phyloP scores from a whole-genome alignment of 1,140 invertebrate genomes.

The Forficula auricularia region DNA sequence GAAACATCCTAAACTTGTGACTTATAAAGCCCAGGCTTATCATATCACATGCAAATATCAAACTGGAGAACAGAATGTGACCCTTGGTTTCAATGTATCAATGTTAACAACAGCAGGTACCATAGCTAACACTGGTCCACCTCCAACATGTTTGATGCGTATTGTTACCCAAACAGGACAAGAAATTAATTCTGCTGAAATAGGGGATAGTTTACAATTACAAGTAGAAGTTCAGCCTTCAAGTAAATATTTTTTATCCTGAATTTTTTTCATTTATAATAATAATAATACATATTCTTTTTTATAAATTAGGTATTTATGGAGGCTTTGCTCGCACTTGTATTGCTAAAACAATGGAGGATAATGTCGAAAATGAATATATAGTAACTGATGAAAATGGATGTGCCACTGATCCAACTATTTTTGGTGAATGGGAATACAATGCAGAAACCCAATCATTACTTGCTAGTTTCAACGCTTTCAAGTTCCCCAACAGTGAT shows the following conservation, averaged over 20 bases:
- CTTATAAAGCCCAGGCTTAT: conserved; percentile 84
- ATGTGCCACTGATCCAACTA: conserved; percentile 77
- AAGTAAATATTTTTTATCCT: conserved; percentile 36
- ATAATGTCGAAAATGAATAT: conserved; percentile 76
- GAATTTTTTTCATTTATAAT: background rate
- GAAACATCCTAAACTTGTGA: conserved; percentile 88
- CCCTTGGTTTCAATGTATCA: conserved; percentile 81
- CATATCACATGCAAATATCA: conserved; percentile 89
- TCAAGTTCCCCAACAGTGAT: conserved; percentile 88
- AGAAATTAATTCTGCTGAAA: conserved; percentile 78
- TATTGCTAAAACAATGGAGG: conserved; percentile 80
- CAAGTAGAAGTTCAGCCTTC: conserved; percentile 86
- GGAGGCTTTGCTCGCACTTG: conserved; percentile 85
- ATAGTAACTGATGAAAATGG: conserved; percentile 85
- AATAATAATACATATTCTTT: conserved; percentile 2
- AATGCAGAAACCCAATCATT: conserved; percentile 65
- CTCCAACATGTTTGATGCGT: conserved; percentile 79
- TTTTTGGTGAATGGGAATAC: conserved; percentile 85
- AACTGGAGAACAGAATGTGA: conserved; percentile 84
- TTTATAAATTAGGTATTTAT: conserved; percentile 56
- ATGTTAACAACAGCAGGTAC: conserved; percentile 89
- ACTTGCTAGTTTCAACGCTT: conserved; percentile 77
- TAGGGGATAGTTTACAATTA: conserved; percentile 76
- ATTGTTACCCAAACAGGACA: conserved; percentile 74
- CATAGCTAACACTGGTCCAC: conserved; percentile 85